phyloP scores from a whole-genome alignment of 2,888 invertebrate species.

The Pristionchus japonicus region DNA sequence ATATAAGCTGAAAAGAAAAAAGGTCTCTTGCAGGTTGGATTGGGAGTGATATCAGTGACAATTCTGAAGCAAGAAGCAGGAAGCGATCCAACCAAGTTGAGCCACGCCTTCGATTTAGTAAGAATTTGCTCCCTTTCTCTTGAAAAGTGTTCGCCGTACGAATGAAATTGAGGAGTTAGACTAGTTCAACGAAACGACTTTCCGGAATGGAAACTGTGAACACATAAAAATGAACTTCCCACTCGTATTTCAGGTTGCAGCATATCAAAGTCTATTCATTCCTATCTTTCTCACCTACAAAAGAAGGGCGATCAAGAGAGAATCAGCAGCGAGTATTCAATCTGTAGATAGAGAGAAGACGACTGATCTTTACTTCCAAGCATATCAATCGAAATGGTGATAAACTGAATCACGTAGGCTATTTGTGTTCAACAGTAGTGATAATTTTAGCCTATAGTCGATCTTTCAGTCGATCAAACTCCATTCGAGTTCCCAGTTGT shows the following conservation, averaged over 20 bases:
- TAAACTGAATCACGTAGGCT: too few species aligned
- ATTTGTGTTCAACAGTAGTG: not conserved
- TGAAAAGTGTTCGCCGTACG: too few species aligned
- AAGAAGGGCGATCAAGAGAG: not conserved
- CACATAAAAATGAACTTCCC: not conserved
- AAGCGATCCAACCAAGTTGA: not conserved
- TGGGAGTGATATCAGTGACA: not conserved
- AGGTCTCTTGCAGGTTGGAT: not conserved
- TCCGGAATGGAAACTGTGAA: not conserved
- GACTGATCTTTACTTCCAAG: not conserved
- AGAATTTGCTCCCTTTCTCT: not conserved
- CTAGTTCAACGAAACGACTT: too few species aligned
- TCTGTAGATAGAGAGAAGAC: not conserved
- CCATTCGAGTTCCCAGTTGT: not conserved
- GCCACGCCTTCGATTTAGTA: conserved; percentile 1
- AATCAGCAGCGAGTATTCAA: not conserved
- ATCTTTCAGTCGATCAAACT: not conserved
- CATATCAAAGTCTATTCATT: conserved; percentile 13
- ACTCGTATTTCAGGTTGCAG: not conserved
- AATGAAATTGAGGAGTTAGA: too few species aligned
- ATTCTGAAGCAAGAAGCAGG: not conserved
- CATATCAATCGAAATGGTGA: not conserved
- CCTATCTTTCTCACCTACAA: not conserved
- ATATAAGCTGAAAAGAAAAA: not conserved
- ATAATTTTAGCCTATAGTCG: not conserved